These are phyloP conservation scores for Callinectes sapidus DNA, from an alignment of 2,888 invertebrate genomes.

Conservation along the genomic window DNA sequence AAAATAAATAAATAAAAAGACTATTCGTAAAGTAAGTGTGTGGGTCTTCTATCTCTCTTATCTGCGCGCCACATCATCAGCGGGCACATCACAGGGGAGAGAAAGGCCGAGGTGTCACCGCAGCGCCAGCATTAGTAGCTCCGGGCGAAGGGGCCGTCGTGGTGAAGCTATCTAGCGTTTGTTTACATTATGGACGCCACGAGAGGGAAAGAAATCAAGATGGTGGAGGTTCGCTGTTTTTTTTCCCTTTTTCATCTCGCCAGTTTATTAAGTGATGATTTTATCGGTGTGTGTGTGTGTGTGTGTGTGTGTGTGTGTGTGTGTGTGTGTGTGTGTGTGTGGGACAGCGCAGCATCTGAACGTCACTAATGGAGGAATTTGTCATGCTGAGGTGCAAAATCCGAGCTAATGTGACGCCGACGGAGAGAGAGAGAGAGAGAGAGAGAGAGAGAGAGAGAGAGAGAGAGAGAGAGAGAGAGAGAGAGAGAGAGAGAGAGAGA, in stretches of 20 bases:
- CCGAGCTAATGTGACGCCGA: background rate
- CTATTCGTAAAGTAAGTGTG: too few relatives aligned
- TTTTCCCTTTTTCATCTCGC: background rate
- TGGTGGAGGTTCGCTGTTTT: background rate
- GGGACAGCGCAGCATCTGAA: background rate
- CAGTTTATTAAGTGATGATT: background rate
- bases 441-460: constrained; percentile 42
- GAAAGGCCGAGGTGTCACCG: background rate
- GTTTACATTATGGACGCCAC: background rate
- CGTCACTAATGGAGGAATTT: background rate
- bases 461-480: constrained; percentile 48
- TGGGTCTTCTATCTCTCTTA: background rate
- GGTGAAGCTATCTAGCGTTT: background rate
- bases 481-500: constrained; percentile 43
- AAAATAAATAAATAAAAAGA: too few relatives aligned
- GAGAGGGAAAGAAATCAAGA: background rate
- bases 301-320: constrained; percentile 18
- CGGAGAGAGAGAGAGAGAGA: constrained; percentile 41
- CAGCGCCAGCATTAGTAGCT: background rate
- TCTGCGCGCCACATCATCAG: background rate
- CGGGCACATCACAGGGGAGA: background rate
- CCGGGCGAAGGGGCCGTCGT: background rate
- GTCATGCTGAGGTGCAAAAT: background rate
- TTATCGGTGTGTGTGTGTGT: background rate
- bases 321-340: constrained; percentile 1